These are phyloP conservation scores for Anser brachyrhynchus DNA, from an alignment of 2,113 vertebrate species.

Conservation along the genomic window DNA sequence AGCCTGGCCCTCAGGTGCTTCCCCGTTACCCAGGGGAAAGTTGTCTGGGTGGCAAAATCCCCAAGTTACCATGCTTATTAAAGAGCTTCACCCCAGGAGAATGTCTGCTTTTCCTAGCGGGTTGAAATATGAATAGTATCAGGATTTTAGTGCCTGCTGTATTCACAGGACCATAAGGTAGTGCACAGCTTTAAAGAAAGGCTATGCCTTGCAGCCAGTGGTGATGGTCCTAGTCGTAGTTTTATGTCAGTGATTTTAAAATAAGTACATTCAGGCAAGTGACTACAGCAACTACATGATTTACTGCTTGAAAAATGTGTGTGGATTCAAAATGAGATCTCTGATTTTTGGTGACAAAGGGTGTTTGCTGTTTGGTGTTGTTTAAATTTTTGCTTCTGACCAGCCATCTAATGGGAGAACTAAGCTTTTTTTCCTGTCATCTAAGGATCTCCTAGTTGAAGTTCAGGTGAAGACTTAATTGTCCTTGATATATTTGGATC, in stretches of 20 bases:
- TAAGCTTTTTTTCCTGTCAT: neutral
- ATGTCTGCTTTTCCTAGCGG: neutral
- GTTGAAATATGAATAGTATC: constrained; percentile 2
- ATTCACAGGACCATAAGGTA: neutral
- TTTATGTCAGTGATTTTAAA: constrained; percentile 56
- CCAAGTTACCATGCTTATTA: neutral
- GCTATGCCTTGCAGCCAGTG: constrained; percentile 33
- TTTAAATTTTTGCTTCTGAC: neutral
- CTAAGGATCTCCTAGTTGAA: neutral
- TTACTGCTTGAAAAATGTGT: neutral
- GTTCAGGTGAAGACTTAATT: neutral
- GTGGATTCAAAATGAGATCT: neutral
- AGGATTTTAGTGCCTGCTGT: constrained; percentile 39
- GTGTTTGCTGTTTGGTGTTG: neutral
- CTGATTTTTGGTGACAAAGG: neutral
- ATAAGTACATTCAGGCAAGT: neutral
- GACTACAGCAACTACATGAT: neutral
- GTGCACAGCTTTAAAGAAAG: neutral
- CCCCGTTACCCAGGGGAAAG: neutral
- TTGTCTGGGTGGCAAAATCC: neutral
- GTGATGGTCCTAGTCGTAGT: neutral
- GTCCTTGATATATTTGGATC: neutral
- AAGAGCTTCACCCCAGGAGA: constrained; percentile 4
- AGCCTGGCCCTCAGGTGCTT: neutral
- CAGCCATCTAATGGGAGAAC: neutral